Percentiles rank a stretch among this genome's conserved stretches.
phyloP scores from a whole-genome alignment of 2,888 invertebrate species.

The Pollenia labialis region DNA sequence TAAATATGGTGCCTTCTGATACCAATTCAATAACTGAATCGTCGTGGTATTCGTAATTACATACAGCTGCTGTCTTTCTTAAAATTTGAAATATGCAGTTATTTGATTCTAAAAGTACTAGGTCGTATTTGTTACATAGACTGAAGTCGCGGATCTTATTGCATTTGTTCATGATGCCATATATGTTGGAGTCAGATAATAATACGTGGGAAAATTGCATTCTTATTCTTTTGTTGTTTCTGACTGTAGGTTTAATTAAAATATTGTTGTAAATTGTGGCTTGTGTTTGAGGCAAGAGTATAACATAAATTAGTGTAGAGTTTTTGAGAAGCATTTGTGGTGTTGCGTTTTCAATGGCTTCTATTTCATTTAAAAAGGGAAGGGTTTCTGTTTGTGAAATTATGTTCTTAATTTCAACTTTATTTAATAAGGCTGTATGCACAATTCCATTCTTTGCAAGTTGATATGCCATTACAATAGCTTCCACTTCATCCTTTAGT shows the following conservation, averaged over 20 bases:
- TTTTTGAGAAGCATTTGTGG: conserved; percentile 31
- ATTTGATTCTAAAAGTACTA: conserved; percentile 4
- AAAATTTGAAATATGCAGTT: conserved; percentile 19
- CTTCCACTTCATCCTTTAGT: conserved; percentile 48
- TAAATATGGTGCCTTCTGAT: conserved; percentile 33
- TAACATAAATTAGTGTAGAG: conserved; percentile 25
- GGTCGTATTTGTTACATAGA: conserved; percentile 18
- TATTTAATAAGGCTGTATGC: conserved; percentile 64
- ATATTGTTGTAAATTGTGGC: conserved; percentile 56
- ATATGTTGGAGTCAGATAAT: conserved; percentile 46
- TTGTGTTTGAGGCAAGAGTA: conserved; percentile 33
- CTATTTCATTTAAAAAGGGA: conserved; percentile 43
- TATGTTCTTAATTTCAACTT: conserved; percentile 65
- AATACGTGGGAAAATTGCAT: conserved; percentile 48
- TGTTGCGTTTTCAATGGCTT: conserved; percentile 30
- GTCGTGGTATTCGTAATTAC: conserved; percentile 23
- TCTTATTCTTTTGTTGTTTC: conserved; percentile 27
- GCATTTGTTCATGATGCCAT: neutral
- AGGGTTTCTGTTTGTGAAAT: conserved; percentile 69
- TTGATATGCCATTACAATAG: conserved; percentile 59
- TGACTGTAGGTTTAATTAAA: conserved; percentile 24
- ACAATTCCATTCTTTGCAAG: conserved; percentile 71
- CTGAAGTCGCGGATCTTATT: no score
- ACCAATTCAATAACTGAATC: conserved; percentile 11
- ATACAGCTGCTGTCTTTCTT: neutral